Conservation (phyloP, 1,140 invertebrate genomes). For the Lucilia sericata region DNA sequence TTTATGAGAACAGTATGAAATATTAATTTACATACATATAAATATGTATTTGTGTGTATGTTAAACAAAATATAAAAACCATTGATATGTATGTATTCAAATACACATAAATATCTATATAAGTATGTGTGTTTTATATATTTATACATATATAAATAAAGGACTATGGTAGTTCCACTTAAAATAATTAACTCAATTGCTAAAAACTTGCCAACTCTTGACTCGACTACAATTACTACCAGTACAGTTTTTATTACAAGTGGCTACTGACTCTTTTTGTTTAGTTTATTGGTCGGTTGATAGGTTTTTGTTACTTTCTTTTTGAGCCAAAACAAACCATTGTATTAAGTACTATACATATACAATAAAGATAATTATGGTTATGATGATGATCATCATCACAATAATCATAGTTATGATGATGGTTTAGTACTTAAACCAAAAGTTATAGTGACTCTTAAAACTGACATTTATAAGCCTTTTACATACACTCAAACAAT, state of each 20-base stretch:
- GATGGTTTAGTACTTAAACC: slow-evolving; percentile 15
- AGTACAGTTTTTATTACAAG: not conserved
- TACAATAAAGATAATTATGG: not conserved
- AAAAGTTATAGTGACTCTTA: slow-evolving; percentile 32
- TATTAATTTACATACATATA: not conserved
- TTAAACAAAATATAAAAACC: not conserved
- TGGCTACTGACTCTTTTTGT: not conserved
- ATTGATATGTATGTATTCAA: no score
- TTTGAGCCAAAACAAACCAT: not conserved
- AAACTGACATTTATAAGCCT: slow-evolving; percentile 38
- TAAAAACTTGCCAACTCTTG: slow-evolving; percentile 14
- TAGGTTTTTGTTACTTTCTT: not conserved
- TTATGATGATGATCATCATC: not conserved
- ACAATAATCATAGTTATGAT: not conserved
- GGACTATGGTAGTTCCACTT: not conserved
- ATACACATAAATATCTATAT: not conserved
- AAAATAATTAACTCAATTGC: slow-evolving; percentile 41
- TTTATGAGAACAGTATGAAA: no score
- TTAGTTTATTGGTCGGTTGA: not conserved
- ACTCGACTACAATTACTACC: not conserved
- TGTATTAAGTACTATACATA: no score
- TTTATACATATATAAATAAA: not conserved
- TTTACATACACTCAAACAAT: not conserved
- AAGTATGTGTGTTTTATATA: not conserved
- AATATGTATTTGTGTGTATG: not conserved